Conservation (phyloP, 1,140 invertebrate species). For the Drosophila mojavensis region DNA sequence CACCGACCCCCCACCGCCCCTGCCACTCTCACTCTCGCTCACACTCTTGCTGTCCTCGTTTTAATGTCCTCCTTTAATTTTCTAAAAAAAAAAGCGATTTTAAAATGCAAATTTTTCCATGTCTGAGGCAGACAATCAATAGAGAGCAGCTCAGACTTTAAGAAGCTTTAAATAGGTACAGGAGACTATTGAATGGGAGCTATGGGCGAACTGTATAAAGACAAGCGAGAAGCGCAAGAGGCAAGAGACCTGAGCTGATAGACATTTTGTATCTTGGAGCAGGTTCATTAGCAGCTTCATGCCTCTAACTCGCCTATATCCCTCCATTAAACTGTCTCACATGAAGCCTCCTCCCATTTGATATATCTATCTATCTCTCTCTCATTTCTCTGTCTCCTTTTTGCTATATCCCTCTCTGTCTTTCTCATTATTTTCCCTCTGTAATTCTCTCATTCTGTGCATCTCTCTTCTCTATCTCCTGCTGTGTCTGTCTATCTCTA, state of each 20-base stretch:
- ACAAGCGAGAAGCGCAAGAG: not conserved
- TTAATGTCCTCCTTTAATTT: conserved; percentile 64
- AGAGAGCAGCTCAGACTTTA: not conserved
- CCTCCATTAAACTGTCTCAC: not conserved
- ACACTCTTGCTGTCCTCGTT: conserved; percentile 1
- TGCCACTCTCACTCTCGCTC: not conserved
- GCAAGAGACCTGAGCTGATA: not conserved
- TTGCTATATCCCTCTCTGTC: not conserved
- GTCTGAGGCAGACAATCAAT: conserved; percentile 16
- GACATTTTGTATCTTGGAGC: not conserved
- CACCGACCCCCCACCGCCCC: not conserved
- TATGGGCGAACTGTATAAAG: no score
- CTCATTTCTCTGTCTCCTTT: not conserved
- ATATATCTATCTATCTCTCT: no score
- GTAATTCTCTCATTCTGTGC: not conserved
- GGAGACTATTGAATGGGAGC: no score
- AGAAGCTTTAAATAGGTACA: not conserved
- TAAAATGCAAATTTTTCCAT: conserved; percentile 66
- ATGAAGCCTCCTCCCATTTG: no score
- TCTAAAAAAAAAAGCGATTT: conserved; percentile 42
- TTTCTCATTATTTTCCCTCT: not conserved
- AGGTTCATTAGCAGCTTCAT: not conserved
- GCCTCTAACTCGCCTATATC: not conserved
- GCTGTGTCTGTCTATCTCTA: not conserved
- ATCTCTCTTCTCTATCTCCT: not conserved